These are phyloP conservation scores for Autographa gamma DNA, from an alignment of 2,888 invertebrate genomes.

Conservation along the genomic window DNA sequence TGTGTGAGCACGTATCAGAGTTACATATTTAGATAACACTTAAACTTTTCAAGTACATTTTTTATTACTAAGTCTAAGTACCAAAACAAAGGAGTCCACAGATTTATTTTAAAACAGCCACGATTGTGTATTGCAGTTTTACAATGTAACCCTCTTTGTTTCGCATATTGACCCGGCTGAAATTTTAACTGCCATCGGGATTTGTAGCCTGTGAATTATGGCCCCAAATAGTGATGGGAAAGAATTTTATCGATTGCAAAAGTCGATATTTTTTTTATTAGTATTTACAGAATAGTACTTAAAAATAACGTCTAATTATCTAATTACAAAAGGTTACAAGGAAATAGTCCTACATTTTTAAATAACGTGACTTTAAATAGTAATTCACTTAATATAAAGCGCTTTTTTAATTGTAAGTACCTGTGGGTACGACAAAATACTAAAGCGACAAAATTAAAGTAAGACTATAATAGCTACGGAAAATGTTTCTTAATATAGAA, in stretches of 20 bases:
- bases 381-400: too few species aligned
- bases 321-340: too few species aligned
- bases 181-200: constrained; percentile 80
- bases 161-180: constrained; percentile 68
- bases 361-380: too few species aligned
- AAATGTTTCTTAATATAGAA: not conserved
- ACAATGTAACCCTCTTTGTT: constrained; percentile 75
- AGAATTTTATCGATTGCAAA: constrained; percentile 30
- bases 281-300: too few species aligned
- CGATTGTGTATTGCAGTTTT: constrained; percentile 48
- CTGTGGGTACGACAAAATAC: too few species aligned
- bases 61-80: constrained; percentile 17
- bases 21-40: too few species aligned
- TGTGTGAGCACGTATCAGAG: too few species aligned
- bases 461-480: not conserved
- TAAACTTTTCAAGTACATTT: constrained; percentile 1
- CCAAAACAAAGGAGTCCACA: constrained; percentile 5
- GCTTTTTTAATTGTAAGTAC: too few species aligned
- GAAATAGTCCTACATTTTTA: too few species aligned
- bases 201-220: constrained; percentile 85
- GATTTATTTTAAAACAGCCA: constrained; percentile 44
- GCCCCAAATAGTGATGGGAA: constrained; percentile 65
- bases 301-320: too few species aligned
- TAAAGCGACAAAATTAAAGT: not conserved
- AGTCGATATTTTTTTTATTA: constrained; percentile 52